Conservation (phyloP, 2,113 vertebrate species). For the Clarias macrocephalus region DNA sequence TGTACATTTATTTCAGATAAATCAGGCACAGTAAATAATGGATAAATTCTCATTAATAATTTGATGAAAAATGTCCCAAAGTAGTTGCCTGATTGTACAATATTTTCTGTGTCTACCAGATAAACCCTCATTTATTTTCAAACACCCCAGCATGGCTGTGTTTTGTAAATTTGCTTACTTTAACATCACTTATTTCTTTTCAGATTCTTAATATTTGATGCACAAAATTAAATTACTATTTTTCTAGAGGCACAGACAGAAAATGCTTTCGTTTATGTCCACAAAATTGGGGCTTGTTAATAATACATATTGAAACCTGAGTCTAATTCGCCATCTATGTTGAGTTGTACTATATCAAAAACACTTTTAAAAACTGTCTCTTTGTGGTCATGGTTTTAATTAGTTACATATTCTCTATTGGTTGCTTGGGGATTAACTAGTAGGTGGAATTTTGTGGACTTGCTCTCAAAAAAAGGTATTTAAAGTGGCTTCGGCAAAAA, state of each 20-base stretch:
- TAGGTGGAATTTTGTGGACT: not conserved
- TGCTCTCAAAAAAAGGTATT: slow-evolving; percentile 38
- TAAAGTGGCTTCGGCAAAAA: slow-evolving; percentile 37
- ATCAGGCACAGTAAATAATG: slow-evolving; percentile 74
- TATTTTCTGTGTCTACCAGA: slow-evolving; percentile 70
- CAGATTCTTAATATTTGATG: slow-evolving; percentile 77
- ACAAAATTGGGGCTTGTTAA: slow-evolving; percentile 70
- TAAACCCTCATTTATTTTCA: slow-evolving; percentile 77
- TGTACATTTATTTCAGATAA: slow-evolving; percentile 76
- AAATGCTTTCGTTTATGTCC: slow-evolving; percentile 69
- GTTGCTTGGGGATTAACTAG: slow-evolving; percentile 18
- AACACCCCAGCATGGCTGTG: slow-evolving; percentile 74
- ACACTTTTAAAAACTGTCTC: not conserved
- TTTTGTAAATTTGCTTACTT: slow-evolving; percentile 78
- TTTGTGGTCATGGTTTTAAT: not conserved
- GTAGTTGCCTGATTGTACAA: slow-evolving; percentile 78
- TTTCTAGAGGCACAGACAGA: slow-evolving; percentile 32
- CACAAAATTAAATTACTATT: slow-evolving; percentile 68
- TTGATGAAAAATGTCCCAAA: slow-evolving; percentile 75
- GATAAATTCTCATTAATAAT: slow-evolving; percentile 78
- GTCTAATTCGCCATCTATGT: slow-evolving; percentile 59
- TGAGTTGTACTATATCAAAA: slow-evolving; percentile 51
- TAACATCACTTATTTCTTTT: slow-evolving; percentile 78
- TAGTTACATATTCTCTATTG: slow-evolving; percentile 1
- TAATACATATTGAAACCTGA: slow-evolving; percentile 69